Conservation (phyloP, 2,113 vertebrate genomes). For the Callionymus lyra region DNA sequence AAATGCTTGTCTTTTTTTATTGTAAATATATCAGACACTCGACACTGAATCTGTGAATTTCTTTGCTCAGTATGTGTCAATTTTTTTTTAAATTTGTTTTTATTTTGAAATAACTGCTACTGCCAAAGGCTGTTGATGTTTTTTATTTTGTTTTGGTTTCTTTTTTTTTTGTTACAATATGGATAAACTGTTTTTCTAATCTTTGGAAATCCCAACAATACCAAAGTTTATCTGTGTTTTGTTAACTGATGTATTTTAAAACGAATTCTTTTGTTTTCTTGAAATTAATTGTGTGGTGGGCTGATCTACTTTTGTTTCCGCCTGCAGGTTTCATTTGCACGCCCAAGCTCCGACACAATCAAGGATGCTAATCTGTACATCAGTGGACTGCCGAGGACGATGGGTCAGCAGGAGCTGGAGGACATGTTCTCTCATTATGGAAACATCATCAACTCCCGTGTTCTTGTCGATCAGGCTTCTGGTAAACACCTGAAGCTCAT, state of each 20-base stretch:
- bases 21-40: constrained; percentile 13
- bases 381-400: constrained; percentile 85
- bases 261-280: neutral
- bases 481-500: constrained; percentile 59
- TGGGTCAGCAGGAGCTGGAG: constrained; percentile 95
- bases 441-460: constrained; percentile 91
- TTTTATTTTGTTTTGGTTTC: too few relatives aligned
- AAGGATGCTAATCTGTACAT: constrained; percentile 98
- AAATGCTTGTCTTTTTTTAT: constrained; percentile 21
- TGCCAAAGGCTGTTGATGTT: too few relatives aligned
- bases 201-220: too few relatives aligned
- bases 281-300: neutral
- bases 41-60: neutral
- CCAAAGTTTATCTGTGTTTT: too few relatives aligned
- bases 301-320: neutral
- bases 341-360: constrained; percentile 93
- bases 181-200: too few relatives aligned
- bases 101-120: too few relatives aligned
- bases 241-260: too few relatives aligned
- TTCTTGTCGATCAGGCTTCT: constrained; percentile 97
- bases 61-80: neutral
- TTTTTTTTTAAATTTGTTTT: neutral
- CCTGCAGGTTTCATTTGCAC: constrained; percentile 86
- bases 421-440: constrained; percentile 91
- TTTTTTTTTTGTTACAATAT: too few relatives aligned